phyloP scores from a whole-genome alignment of 2,113 vertebrate genomes.

The Hypocryptadius cinnamomeus region DNA sequence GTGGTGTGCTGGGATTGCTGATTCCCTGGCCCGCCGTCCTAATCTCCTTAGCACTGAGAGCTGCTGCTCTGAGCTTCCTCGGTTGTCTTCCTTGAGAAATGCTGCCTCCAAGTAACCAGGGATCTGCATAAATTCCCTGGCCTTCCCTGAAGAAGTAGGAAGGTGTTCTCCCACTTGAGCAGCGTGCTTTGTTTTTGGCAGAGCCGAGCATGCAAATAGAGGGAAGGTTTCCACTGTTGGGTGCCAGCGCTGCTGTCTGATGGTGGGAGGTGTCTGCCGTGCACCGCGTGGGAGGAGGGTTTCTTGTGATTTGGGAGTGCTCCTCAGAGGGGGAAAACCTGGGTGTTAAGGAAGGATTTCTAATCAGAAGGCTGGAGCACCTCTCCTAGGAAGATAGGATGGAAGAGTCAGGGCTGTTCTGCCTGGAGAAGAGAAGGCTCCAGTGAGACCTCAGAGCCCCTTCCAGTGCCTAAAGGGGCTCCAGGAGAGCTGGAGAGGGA shows the following conservation, averaged over 20 bases:
- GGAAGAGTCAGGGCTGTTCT: not conserved
- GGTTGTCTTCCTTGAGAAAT: not conserved
- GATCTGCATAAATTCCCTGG: not conserved
- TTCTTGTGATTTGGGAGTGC: not conserved
- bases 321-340: not conserved
- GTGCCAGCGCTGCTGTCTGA: accelerated
- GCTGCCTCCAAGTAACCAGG: not conserved
- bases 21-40: accelerated
- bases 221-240: not conserved
- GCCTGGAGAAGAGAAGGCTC: not conserved
- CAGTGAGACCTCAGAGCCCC: not conserved
- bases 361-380: not conserved
- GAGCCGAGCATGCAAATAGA: not conserved
- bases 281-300: not conserved
- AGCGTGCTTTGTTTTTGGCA: not conserved
- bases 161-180: not conserved
- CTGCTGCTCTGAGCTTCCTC: not conserved
- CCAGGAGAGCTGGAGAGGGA: not conserved
- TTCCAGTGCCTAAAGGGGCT: not conserved
- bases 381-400: not conserved
- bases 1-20: not conserved
- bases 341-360: not conserved
- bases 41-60: not conserved
- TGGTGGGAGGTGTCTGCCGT: not conserved
- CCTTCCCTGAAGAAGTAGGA: not conserved